Conservation (phyloP, 2,113 vertebrate genomes). For the Phycodurus eques region DNA sequence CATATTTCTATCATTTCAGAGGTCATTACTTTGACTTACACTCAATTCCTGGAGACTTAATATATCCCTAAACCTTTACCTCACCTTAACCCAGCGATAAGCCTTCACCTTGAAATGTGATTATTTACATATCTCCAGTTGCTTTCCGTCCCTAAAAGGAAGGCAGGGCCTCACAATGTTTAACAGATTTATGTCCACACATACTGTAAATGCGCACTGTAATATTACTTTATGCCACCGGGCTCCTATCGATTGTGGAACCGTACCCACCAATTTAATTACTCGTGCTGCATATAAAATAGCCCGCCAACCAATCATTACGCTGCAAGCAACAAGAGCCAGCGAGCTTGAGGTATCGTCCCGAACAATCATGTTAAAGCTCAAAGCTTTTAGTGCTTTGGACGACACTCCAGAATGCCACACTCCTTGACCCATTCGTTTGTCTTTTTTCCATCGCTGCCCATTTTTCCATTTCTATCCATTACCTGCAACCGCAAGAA, state of each 20-base stretch:
- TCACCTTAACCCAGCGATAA: not conserved
- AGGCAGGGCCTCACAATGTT: not conserved
- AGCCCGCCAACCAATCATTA: slow-evolving; percentile 44
- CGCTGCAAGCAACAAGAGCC: slow-evolving; percentile 41
- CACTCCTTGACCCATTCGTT: slow-evolving; percentile 35
- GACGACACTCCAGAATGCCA: slow-evolving; percentile 36
- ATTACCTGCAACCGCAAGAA: not conserved
- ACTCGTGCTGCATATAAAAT: slow-evolving; percentile 64
- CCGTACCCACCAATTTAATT: slow-evolving; percentile 60
- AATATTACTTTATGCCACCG: slow-evolving; percentile 43
- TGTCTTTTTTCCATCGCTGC: not conserved
- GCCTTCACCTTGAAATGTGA: not conserved
- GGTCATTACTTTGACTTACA: not conserved
- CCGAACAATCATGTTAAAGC: slow-evolving; percentile 51
- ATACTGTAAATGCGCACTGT: not conserved
- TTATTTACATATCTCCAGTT: not conserved
- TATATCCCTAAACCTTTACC: not conserved
- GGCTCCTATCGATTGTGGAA: slow-evolving; percentile 57
- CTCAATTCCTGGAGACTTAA: not conserved
- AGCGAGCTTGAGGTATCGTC: slow-evolving; percentile 39
- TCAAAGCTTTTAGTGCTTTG: slow-evolving; percentile 55
- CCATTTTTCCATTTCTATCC: slow-evolving; percentile 1
- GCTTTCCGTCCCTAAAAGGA: not conserved
- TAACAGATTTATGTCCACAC: not conserved
- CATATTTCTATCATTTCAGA: not conserved